Conservation (phyloP, 2,113 vertebrate genomes). For the Ctenomys sociabilis region DNA sequence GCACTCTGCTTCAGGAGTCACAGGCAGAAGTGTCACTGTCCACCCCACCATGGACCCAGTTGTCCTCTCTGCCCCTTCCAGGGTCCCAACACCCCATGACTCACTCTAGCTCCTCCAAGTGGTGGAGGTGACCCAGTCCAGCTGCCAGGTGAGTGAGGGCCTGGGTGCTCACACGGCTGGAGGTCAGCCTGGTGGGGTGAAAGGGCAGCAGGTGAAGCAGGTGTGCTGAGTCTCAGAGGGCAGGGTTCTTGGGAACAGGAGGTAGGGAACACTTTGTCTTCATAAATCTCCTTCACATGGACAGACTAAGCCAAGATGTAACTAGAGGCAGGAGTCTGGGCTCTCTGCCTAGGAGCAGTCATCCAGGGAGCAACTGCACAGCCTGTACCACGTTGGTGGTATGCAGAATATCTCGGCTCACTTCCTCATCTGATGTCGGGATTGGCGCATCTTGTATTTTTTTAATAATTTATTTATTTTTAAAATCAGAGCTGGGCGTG, state of each 20-base stretch:
- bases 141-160: conserved; percentile 78
- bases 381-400: fast-evolving
- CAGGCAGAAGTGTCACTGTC: too few relatives aligned
- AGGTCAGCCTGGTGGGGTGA: conserved; percentile 85
- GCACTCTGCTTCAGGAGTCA: background rate
- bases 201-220: conserved; percentile 4
- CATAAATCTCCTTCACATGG: background rate
- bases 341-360: background rate
- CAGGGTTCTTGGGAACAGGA: background rate
- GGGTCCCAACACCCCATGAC: background rate
- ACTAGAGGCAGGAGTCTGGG: background rate
- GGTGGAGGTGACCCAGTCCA: conserved; percentile 86
- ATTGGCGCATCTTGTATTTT: too few relatives aligned
- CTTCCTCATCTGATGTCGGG: too few relatives aligned
- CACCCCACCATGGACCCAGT: background rate
- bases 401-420: too few relatives aligned
- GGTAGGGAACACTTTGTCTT: background rate
- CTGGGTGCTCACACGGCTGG: conserved; percentile 75
- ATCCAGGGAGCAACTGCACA: background rate
- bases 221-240: background rate
- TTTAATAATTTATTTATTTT: too few relatives aligned
- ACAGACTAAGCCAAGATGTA: background rate
- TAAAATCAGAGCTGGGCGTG: too few relatives aligned
- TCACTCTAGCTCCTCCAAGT: conserved; percentile 92
- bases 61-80: background rate